Base-by-base conservation (phyloP, 2,797 vertebrate species). In the Periparus ater region DNA sequence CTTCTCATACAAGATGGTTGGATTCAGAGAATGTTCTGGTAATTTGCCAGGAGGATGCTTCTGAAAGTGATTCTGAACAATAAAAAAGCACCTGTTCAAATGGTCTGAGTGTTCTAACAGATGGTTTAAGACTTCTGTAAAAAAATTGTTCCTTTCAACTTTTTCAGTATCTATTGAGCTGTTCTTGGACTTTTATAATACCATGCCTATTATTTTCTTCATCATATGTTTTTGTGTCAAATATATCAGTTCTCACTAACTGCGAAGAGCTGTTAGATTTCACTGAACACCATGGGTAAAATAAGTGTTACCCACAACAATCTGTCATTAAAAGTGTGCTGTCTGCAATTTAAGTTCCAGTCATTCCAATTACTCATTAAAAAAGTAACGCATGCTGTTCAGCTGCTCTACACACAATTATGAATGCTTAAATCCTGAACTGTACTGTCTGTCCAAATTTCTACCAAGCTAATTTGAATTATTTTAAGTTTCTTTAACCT, bases 261-360 rank as follows among this genome's bases (percentile, higher is more conserved):
- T 51, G 23, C 22, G 25, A 63, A 82, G 75, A 90, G 27, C 82
- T 94, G 90, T 78, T 92, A 62, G 36, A 62, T 85, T 88, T 80
- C 50, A 16, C 17, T 84, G 57, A 75, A 95, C 76, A 29, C 27
- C 2, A 3, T 30, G 38, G 62, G 18, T 81, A 84, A 93, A 89
- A 34, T 45, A 91, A 91, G 55, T 89, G 63, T 51, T 94, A 94
- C 51, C 67, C 88, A 72, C 63, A 94, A 87, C 86, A 88, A 42
- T 94, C 80, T 92, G 86, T 82, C 68, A 44, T 71, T 70, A 79
- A 36, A 79, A 66, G 4, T 38, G 51, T 75, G 15, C 61, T 73
- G 72, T 72, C 62, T 93, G 48, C 60, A 91, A 23, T 88, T 89
- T 48, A 29, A 75, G 63, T 86, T 86, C 72, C 60, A 66, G 47